Percentiles rank a stretch among this genome's conserved stretches.
phyloP scores from a whole-genome alignment of 2,888 invertebrate species.

The Horisme vitalbata region DNA sequence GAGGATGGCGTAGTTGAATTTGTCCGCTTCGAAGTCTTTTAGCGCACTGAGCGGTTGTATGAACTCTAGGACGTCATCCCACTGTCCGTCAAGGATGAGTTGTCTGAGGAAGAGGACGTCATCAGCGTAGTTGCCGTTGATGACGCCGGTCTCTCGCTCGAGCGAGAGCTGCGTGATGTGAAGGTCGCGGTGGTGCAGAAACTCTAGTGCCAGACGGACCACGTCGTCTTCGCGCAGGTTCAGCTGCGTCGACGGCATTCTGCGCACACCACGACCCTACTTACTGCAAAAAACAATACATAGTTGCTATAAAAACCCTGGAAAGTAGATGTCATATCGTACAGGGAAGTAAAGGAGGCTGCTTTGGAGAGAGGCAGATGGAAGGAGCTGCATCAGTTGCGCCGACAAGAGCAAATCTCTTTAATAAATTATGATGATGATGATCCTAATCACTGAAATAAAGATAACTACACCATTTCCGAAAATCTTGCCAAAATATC shows the following conservation, averaged over 20 bases:
- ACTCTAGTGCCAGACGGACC: constrained; percentile 92
- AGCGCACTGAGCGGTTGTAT: constrained; percentile 94
- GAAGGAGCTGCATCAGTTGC: too few species aligned
- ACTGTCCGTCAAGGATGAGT: constrained; percentile 97
- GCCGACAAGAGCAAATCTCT: too few species aligned
- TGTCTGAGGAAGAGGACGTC: constrained; percentile 97
- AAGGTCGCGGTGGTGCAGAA: constrained; percentile 93
- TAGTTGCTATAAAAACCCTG: too few species aligned
- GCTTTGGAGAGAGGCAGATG: too few species aligned
- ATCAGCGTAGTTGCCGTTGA: constrained; percentile 96
- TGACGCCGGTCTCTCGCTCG: constrained; percentile 97
- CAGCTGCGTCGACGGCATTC: constrained; percentile 92
- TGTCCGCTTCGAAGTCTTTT: constrained; percentile 91
- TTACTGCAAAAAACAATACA: constrained; percentile 3
- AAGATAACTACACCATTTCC: too few species aligned
- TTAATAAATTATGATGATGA: too few species aligned
- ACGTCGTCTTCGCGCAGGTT: constrained; percentile 95
- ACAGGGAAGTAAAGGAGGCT: too few species aligned
- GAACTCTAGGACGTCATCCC: constrained; percentile 98
- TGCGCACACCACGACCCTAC: constrained; percentile 20
- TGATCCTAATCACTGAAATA: too few species aligned
- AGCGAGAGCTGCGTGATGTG: constrained; percentile 95
- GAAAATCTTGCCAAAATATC: too few species aligned
- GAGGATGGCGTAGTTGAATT: constrained; percentile 93
- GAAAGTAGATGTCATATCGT: too few species aligned